Percentiles rank a stretch among this genome's conserved stretches.
phyloP scores from a whole-genome alignment of 2,797 vertebrate genomes.

The Tympanoctomys barrerae region DNA sequence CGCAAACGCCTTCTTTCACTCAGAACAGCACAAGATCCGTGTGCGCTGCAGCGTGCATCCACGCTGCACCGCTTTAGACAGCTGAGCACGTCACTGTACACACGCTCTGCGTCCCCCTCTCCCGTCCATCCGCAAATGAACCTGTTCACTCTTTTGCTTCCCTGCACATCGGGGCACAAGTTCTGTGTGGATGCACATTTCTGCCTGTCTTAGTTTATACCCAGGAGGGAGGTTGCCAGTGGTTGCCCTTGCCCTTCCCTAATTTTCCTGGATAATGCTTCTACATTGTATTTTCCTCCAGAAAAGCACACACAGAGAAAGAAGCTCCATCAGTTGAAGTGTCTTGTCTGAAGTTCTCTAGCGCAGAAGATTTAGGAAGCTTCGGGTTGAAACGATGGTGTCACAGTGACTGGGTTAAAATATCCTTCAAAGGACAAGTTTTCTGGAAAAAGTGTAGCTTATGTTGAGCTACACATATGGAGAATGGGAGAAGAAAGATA shows the following conservation, averaged over 20 bases:
- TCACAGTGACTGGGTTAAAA: conserved; percentile 32
- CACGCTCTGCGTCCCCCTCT: neutral
- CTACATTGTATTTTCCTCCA: conserved; percentile 1
- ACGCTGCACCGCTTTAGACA: neutral
- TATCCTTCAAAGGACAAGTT: conserved; percentile 13
- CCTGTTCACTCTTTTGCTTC: neutral
- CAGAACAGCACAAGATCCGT: conserved; percentile 24
- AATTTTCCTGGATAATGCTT: conserved; percentile 19
- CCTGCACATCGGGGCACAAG: neutral
- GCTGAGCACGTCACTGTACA: neutral
- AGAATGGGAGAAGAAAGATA: neutral
- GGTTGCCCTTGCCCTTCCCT: neutral
- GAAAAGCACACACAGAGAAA: neutral
- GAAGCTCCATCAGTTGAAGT: neutral
- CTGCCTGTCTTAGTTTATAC: neutral
- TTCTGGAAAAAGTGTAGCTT: neutral
- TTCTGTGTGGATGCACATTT: neutral
- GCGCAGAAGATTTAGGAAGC: neutral
- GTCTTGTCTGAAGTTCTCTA: conserved; percentile 20
- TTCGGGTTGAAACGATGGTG: conserved; percentile 1
- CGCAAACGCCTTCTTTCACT: conserved; percentile 33
- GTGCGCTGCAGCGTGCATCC: neutral
- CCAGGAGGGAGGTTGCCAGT: neutral
- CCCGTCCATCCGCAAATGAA: neutral
- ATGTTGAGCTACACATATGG: neutral